Percentiles rank a stretch among this genome's conserved stretches.
Evolutionary conservation across 2,113 vertebrate species (phyloP).

Genomic region (Lasiurus cinereus): DNA sequence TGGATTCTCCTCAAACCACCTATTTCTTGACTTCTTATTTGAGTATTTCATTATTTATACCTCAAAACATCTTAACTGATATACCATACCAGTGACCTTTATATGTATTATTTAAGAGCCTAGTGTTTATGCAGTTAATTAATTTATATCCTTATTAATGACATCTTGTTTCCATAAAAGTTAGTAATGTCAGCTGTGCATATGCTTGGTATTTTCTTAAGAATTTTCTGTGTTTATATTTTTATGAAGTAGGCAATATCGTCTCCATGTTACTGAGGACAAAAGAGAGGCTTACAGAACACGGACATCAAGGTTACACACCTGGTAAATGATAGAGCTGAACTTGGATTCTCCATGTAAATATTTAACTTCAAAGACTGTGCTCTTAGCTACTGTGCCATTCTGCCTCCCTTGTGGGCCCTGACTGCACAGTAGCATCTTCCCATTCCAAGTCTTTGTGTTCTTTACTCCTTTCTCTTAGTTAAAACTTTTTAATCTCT

Average conservation of each 20-base stretch:
- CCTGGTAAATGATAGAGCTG: neutral
- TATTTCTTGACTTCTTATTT: neutral
- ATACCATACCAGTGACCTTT: neutral
- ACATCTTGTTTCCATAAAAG: neutral
- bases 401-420: rapidly evolving
- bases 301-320: neutral
- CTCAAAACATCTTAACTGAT: neutral
- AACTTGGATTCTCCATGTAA: neutral
- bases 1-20: neutral
- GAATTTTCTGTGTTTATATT: slow-evolving; percentile 20
- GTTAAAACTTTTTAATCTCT: neutral
- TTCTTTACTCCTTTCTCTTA: neutral
- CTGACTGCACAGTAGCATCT: neutral
- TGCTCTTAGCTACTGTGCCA: neutral
- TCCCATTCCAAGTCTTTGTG: neutral
- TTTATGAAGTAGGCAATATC: neutral
- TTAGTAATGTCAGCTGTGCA: neutral
- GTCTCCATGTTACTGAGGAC: neutral
- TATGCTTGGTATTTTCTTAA: neutral
- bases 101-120: neutral
- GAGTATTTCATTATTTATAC: neutral
- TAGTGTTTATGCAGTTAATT: neutral
- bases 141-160: neutral
- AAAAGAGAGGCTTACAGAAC: neutral
- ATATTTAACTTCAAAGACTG: neutral